Conservation (phyloP, 2,888 invertebrate genomes). For the Hetaerina titia region DNA sequence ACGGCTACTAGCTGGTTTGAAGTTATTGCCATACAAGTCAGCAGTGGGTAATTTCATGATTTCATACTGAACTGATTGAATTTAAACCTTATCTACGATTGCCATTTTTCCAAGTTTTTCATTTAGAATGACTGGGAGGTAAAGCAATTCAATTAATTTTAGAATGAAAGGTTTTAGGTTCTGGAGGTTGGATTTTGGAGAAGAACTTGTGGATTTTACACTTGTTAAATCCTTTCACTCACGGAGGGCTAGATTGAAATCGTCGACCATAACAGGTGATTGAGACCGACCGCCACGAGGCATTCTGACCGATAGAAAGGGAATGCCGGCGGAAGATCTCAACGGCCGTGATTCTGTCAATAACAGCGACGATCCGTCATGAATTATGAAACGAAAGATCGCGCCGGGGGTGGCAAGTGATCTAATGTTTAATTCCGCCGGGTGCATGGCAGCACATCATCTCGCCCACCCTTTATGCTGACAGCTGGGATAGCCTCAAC, state of each 20-base stretch:
- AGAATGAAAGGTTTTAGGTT: neutral
- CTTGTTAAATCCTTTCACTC: neutral
- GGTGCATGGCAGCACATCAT: conserved; percentile 13
- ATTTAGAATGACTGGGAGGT: too few species aligned
- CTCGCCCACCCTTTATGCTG: neutral
- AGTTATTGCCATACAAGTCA: too few species aligned
- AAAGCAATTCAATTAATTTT: too few species aligned
- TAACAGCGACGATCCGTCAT: neutral
- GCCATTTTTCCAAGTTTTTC: too few species aligned
- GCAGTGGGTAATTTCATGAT: too few species aligned
- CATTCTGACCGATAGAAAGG: too few species aligned
- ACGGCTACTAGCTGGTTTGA: too few species aligned
- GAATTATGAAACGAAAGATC: neutral
- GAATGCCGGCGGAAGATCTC: neutral
- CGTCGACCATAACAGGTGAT: neutral
- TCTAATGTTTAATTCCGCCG: conserved; percentile 44
- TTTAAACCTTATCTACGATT: too few species aligned
- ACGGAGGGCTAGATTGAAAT: neutral
- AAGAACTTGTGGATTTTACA: too few species aligned
- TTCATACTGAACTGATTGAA: too few species aligned
- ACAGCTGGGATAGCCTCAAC: conserved; percentile 24
- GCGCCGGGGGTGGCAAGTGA: neutral
- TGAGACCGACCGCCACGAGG: neutral
- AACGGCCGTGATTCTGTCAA: neutral
- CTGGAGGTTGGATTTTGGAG: neutral